These are phyloP conservation scores for Archivesica marissinica DNA, from an alignment of 1,140 invertebrate species.

Conservation along the genomic window DNA sequence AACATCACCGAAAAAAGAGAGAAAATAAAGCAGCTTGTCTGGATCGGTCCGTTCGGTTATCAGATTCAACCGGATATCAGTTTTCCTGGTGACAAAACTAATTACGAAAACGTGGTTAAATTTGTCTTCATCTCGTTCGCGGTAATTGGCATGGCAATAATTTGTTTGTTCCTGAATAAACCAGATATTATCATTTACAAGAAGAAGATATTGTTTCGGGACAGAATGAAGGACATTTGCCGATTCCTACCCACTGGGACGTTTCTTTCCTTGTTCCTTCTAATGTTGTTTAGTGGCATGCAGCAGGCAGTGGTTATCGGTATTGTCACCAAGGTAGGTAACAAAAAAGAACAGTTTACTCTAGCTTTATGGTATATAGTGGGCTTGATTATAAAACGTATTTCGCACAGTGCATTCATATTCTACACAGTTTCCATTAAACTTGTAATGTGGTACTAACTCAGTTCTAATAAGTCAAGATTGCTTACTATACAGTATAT, in stretches of 20 bases:
- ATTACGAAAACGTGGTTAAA: conserved; percentile 67
- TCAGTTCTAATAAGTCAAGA: too few species aligned
- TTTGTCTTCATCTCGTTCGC: conserved; percentile 68
- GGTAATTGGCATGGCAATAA: conserved; percentile 64
- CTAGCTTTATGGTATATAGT: too few species aligned
- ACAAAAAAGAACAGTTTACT: too few species aligned
- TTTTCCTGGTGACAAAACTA: conserved; percentile 33
- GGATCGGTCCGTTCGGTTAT: conserved; percentile 59
- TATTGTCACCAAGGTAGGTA: conserved; percentile 72
- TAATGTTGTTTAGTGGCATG: conserved; percentile 73
- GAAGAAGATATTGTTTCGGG: conserved; percentile 63
- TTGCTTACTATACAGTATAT: too few species aligned
- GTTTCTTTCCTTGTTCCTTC: conserved; percentile 64
- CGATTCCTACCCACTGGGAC: conserved; percentile 65
- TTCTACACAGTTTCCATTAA: too few species aligned
- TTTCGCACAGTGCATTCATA: too few species aligned
- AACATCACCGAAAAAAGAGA: conserved; percentile 46
- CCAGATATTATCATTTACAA: conserved; percentile 73
- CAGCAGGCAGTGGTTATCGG: conserved; percentile 73
- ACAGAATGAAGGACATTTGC: conserved; percentile 65
- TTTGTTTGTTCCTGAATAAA: conserved; percentile 71
- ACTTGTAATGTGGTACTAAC: too few species aligned
- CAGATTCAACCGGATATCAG: conserved; percentile 45
- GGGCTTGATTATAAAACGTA: too few species aligned
- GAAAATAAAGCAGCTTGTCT: conserved; percentile 14